Base-by-base conservation (phyloP, 2,113 vertebrate species). In the Halichoerus grypus region DNA sequence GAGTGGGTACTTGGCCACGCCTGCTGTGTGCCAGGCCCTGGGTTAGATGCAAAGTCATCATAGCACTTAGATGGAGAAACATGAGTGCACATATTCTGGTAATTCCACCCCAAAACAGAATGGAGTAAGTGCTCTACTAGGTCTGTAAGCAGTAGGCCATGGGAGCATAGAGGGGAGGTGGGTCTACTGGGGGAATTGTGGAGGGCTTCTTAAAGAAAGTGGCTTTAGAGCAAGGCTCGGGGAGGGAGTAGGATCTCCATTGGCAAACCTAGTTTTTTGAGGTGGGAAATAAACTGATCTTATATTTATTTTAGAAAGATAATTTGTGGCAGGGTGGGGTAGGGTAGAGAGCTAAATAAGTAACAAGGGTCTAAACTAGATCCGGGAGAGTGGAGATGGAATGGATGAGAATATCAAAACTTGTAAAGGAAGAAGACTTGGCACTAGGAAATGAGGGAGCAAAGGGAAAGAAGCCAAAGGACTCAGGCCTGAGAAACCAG, bases 261-360 rank as follows among this genome's bases (percentile, higher is more conserved):
- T 83, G 59, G n/a, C 74, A 93, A 82, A 36, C 55, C 26, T 57
- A n/a, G 24, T 39, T 61, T 96, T 96, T 96, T 72, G 28, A 74
- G 14, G 7, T 61, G 33, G 55, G 28, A 87, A 55, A 33, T 80
- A 92, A 89, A 63, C 36, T 91, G 57, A 61, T 91, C 67, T 67
- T 55, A 5, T 18, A 10, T 63, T 46, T 89, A 28, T 46, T 83
- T 92, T 76, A 59, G 85, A 96, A 85, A 71, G 76, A 57, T 57
- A 90, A 55, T 39, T 84, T 46, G 55, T 51, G 65, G 3, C 10
- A 22, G 24, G 8, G 7, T 77, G 24, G 76, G 53, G 0, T 79
- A 6, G n/a, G 46, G 3, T 92, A 28, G 36, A 95, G 39, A 65
- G 22, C 72, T 74, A 59, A 65, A 16, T 57, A 49, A 82, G 7